These are phyloP conservation scores for Macroglossus sobrinus DNA, from an alignment of 2,113 vertebrate genomes.

Conservation along the genomic window DNA sequence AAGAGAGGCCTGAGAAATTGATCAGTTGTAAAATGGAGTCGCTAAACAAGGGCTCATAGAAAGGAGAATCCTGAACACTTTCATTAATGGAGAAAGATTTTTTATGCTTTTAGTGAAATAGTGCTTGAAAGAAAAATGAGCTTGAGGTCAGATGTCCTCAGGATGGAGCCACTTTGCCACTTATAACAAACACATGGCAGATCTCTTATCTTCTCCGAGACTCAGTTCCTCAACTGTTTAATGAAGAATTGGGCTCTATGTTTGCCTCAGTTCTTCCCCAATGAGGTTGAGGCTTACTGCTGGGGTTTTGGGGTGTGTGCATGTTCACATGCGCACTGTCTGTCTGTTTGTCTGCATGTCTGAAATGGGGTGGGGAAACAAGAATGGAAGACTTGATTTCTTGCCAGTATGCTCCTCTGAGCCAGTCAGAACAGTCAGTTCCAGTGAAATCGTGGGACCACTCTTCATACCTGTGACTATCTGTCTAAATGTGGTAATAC, in stretches of 20 bases:
- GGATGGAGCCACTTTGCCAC: background rate
- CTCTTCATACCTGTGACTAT: constrained; percentile 16
- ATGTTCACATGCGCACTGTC: fast-evolving
- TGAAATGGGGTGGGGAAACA: background rate
- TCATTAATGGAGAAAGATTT: background rate
- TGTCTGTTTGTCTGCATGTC: background rate
- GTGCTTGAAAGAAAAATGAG: background rate
- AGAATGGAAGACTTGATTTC: background rate
- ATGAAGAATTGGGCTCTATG: background rate
- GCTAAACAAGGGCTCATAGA: background rate
- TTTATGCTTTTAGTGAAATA: background rate
- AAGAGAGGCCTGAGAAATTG: background rate
- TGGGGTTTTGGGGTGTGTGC: background rate
- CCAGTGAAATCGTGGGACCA: background rate
- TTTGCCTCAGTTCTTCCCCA: background rate
- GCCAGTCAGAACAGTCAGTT: background rate
- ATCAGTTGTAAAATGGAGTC: background rate
- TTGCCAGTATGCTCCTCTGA: background rate
- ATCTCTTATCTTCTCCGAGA: background rate
- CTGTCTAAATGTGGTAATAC: constrained; percentile 35
- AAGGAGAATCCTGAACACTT: background rate
- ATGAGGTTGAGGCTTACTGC: background rate
- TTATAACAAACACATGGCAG: background rate
- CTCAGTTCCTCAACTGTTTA: background rate
- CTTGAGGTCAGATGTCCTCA: background rate